Conservation (phyloP, 2,113 vertebrate species). For the Clupea harengus region DNA sequence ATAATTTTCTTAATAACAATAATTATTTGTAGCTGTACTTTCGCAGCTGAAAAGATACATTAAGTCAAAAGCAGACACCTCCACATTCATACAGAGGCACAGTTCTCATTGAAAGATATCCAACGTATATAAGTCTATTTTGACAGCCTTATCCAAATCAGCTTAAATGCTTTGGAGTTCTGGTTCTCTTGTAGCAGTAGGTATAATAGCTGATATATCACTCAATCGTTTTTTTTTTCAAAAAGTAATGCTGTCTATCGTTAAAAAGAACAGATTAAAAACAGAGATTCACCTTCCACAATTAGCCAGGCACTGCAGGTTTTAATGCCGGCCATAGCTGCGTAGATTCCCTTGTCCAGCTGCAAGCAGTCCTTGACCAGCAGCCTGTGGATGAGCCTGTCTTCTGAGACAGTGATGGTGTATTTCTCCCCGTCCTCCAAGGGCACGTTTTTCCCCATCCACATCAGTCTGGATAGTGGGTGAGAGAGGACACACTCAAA, state of each 20-base stretch:
- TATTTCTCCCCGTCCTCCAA: constrained; percentile 71
- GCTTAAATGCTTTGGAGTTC: no score
- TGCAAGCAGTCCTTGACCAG: constrained; percentile 63
- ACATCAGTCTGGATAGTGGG: constrained; percentile 66
- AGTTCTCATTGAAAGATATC: no score
- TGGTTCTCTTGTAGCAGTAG: no score
- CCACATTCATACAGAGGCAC: background rate
- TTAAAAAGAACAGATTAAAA: no score
- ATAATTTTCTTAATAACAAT: no score
- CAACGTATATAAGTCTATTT: background rate
- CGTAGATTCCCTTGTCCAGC: constrained; percentile 79
- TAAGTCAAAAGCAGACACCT: background rate
- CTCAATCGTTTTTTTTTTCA: background rate
- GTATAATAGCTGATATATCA: background rate
- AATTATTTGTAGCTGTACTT: background rate
- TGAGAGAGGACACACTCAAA: constrained; percentile 76
- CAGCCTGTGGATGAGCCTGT: constrained; percentile 79
- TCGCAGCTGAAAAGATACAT: background rate
- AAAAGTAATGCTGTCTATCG: no score
- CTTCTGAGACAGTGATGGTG: constrained; percentile 63
- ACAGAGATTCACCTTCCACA: constrained; percentile 72
- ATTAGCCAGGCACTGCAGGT: constrained; percentile 80
- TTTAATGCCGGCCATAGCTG: constrained; percentile 66
- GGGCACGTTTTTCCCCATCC: constrained; percentile 69
- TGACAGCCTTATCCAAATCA: no score